phyloP scores from a whole-genome alignment of 2,113 vertebrate genomes.

The Strix aluco region DNA sequence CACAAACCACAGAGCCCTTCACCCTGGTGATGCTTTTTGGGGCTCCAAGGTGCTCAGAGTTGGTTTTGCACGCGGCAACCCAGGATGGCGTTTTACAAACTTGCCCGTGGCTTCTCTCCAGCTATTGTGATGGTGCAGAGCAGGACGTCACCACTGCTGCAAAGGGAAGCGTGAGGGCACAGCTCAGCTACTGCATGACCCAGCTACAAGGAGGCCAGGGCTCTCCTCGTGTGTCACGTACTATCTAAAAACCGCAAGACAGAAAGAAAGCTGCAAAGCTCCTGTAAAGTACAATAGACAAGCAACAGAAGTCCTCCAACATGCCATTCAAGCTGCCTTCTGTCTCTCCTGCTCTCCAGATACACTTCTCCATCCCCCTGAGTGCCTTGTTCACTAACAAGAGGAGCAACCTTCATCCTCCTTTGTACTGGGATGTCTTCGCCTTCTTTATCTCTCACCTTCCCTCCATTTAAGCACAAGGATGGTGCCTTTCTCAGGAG shows the following conservation, averaged over 20 bases:
- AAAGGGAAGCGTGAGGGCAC: not conserved
- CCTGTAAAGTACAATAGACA: not conserved
- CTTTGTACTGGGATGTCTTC: not conserved
- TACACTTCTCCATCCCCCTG: not conserved
- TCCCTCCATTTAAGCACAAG: not conserved
- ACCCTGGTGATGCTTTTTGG: not conserved
- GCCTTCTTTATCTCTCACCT: not conserved
- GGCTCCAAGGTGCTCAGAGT: not conserved
- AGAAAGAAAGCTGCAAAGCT: not conserved
- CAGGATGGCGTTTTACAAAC: not conserved
- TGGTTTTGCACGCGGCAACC: not conserved
- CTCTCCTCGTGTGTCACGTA: not conserved
- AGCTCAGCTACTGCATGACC: not conserved
- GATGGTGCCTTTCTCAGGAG: not conserved
- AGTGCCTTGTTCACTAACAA: not conserved
- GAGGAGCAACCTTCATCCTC: not conserved
- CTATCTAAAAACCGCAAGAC: not conserved
- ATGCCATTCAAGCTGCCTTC: not conserved
- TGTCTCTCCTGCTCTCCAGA: not conserved
- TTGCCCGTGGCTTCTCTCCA: not conserved
- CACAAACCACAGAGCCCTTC: not conserved
- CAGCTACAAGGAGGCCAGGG: not conserved
- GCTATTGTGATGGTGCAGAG: not conserved
- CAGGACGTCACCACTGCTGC: accelerated
- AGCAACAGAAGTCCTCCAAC: not conserved